Evolutionary conservation across 2,888 invertebrate genomes (phyloP).

Genomic region (Agrilus cyanescens): DNA sequence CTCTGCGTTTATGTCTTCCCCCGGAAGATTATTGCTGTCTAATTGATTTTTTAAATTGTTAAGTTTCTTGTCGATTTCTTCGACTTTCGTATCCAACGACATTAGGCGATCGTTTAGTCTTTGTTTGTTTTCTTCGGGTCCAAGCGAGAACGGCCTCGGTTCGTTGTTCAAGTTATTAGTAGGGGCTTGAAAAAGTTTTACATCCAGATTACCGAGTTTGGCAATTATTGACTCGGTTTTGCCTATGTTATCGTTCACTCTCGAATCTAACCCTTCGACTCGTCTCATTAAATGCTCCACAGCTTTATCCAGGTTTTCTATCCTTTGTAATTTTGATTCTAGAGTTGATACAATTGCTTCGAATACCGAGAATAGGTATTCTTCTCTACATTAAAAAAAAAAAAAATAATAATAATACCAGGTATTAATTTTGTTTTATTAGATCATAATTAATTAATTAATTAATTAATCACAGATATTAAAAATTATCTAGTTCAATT

Average conservation of each 20-base stretch:
- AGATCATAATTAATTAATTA: no score
- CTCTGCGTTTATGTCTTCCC: slow-evolving; percentile 75
- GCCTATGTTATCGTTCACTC: slow-evolving; percentile 72
- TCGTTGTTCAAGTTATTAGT: slow-evolving; percentile 21
- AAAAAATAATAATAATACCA: no score
- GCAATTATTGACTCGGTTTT: slow-evolving; percentile 76
- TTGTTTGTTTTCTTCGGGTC: slow-evolving; percentile 9
- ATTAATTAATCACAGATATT: no score
- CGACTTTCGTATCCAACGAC: slow-evolving; percentile 71
- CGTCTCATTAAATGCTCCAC: slow-evolving; percentile 78
- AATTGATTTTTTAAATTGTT: slow-evolving; percentile 70
- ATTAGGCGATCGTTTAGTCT: slow-evolving; percentile 54
- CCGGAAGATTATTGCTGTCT: slow-evolving; percentile 68
- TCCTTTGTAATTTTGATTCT: slow-evolving; percentile 76
- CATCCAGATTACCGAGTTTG: slow-evolving; percentile 61
- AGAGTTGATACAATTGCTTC: slow-evolving; percentile 81
- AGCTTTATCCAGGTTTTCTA: slow-evolving; percentile 78
- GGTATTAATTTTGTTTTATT: no score
- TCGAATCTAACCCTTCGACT: slow-evolving; percentile 69
- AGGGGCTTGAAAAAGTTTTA: slow-evolving; percentile 50
- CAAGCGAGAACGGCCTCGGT: slow-evolving; percentile 12
- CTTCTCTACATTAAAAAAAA: slow-evolving; percentile 58
- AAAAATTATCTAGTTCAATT: no score
- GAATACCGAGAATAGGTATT: slow-evolving; percentile 79
- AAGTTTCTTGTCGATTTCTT: slow-evolving; percentile 68